Evolutionary conservation across 2,797 vertebrate genomes (phyloP).

Genomic region (Pipistrellus nathusii): DNA sequence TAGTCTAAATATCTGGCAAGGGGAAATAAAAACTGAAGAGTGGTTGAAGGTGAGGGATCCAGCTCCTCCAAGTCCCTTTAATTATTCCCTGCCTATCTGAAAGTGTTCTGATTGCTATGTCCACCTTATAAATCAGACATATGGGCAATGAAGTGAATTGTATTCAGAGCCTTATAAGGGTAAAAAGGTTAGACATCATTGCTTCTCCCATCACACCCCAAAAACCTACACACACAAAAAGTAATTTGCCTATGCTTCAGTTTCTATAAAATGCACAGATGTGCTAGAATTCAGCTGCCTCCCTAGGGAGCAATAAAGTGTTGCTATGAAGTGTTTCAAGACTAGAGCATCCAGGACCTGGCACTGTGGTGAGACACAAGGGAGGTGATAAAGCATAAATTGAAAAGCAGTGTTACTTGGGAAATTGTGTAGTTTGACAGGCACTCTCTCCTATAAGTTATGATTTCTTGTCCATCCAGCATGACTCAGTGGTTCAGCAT

Average conservation of each 20-base stretch:
- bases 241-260: slow-evolving; percentile 26
- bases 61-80: background rate
- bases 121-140: background rate
- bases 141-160: background rate
- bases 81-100: background rate
- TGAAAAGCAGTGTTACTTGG: slow-evolving; percentile 46
- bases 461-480: background rate
- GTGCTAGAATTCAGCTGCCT: slow-evolving; percentile 59
- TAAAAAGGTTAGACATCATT: background rate
- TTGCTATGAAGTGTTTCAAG: slow-evolving; percentile 58
- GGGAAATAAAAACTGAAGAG: background rate
- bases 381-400: slow-evolving; percentile 65
- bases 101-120: background rate
- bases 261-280: slow-evolving; percentile 69
- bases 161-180: background rate
- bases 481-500: too few species aligned
- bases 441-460: background rate
- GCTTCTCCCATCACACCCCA: background rate
- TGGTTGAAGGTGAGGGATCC: background rate
- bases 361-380: slow-evolving; percentile 14
- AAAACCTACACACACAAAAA: background rate
- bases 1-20: background rate
- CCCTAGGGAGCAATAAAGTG: slow-evolving; percentile 24
- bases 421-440: slow-evolving; percentile 53
- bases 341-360: background rate